phyloP scores from a whole-genome alignment of 1,140 invertebrate species.

The Whitmania pigra region DNA sequence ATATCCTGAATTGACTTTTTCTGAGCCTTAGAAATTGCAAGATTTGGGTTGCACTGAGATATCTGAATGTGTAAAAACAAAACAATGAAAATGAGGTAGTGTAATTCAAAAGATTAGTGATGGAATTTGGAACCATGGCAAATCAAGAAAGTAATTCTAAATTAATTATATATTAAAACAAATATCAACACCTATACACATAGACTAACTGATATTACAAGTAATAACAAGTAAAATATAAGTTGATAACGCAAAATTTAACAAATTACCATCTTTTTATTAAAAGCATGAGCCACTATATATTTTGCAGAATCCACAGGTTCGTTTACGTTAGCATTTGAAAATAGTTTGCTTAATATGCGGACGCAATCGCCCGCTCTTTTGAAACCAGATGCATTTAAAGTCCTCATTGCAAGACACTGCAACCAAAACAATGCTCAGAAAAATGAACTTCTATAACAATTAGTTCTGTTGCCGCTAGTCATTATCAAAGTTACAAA shows the following conservation, averaged over 20 bases:
- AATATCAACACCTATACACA: no score
- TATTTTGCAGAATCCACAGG: neutral
- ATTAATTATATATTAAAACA: neutral
- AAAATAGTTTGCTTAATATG: neutral
- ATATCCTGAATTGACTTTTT: constrained; percentile 5
- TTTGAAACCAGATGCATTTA: neutral
- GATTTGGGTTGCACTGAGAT: neutral
- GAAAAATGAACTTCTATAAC: no score
- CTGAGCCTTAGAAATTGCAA: neutral
- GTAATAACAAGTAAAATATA: neutral
- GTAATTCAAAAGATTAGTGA: neutral
- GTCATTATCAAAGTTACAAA: no score
- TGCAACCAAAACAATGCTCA: no score
- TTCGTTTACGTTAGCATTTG: neutral
- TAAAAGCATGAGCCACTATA: constrained; percentile 7
- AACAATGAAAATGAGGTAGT: neutral
- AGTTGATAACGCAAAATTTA: neutral
- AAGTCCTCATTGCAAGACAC: no score
- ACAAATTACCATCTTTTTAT: neutral
- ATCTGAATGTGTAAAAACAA: neutral
- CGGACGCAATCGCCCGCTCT: neutral
- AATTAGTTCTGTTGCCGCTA: no score
- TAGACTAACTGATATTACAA: neutral
- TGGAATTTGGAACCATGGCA: neutral
- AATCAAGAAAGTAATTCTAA: neutral